phyloP scores from a whole-genome alignment of 2,797 vertebrate genomes.

The Buphagus erythrorhynchus region DNA sequence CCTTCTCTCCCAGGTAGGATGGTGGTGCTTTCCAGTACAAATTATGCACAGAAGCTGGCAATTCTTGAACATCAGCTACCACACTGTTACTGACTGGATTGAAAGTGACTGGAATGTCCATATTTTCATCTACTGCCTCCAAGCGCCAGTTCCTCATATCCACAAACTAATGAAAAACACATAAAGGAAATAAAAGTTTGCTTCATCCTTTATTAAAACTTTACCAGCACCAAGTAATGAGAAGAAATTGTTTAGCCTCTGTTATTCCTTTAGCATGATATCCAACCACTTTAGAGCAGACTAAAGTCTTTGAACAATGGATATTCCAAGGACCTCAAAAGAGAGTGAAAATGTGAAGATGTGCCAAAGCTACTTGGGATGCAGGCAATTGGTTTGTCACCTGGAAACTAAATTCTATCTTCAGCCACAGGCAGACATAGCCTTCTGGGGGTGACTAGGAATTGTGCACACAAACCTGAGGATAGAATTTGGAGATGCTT shows the following conservation, averaged over 20 bases:
- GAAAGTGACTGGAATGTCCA: slow-evolving; percentile 82
- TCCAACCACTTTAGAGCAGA: not conserved
- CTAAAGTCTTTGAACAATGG: not conserved
- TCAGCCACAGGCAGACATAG: not conserved
- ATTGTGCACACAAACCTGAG: not conserved
- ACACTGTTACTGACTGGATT: slow-evolving; percentile 88
- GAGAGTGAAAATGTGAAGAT: not conserved
- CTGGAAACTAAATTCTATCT: not conserved
- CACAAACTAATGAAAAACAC: slow-evolving; percentile 80
- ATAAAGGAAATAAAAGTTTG: not conserved
- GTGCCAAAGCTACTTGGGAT: not conserved
- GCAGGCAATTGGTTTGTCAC: not conserved
- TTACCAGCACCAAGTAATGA: not conserved
- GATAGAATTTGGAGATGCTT: not conserved
- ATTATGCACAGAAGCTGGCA: slow-evolving; percentile 77
- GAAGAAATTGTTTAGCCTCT: not conserved
- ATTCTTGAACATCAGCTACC: slow-evolving; percentile 92
- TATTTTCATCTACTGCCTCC: slow-evolving; percentile 74
- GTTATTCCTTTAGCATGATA: not conserved
- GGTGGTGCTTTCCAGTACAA: slow-evolving; percentile 90
- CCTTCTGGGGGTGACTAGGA: not conserved
- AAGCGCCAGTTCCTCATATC: slow-evolving; percentile 90
- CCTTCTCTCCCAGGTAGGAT: slow-evolving; percentile 90
- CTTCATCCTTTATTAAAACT: not conserved
- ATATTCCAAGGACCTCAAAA: not conserved